Conservation (phyloP, 2,113 vertebrate species). For the Genyomyrus donnyi region DNA sequence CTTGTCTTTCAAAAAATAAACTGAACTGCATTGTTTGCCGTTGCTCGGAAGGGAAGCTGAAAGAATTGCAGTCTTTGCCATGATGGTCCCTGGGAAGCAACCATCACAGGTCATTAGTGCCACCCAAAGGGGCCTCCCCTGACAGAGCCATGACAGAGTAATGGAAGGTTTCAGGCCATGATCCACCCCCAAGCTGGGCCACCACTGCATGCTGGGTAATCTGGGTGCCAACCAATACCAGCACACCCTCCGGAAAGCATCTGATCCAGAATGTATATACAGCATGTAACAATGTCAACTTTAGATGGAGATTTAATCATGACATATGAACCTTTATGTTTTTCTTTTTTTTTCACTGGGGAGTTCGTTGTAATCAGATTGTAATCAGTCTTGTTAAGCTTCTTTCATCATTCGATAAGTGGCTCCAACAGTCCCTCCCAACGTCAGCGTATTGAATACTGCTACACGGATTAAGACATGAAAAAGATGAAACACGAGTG, state of each 20-base stretch:
- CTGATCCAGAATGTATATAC: neutral
- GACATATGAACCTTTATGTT: neutral
- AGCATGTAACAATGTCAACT: too few relatives aligned
- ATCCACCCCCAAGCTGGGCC: slow-evolving; percentile 33
- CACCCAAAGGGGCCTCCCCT: slow-evolving; percentile 16
- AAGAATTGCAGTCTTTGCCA: slow-evolving; percentile 38
- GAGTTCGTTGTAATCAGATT: neutral
- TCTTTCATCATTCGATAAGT: neutral
- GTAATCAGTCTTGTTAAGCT: neutral
- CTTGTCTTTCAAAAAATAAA: neutral
- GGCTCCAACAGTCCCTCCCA: too few relatives aligned
- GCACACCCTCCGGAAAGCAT: neutral
- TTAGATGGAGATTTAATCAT: neutral
- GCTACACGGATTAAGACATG: neutral
- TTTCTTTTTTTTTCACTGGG: neutral
- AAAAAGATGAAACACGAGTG: neutral
- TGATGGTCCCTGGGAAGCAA: slow-evolving; percentile 16
- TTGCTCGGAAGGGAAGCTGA: slow-evolving; percentile 28
- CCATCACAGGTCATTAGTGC: slow-evolving; percentile 38
- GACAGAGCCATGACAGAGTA: slow-evolving; percentile 37
- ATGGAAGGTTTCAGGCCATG: slow-evolving; percentile 37
- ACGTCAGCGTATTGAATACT: neutral
- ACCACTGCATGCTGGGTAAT: slow-evolving; percentile 27
- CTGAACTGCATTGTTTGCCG: neutral
- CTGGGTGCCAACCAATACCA: neutral